These are phyloP conservation scores for Meganola albula DNA, from an alignment of 2,888 invertebrate genomes.

Conservation along the genomic window DNA sequence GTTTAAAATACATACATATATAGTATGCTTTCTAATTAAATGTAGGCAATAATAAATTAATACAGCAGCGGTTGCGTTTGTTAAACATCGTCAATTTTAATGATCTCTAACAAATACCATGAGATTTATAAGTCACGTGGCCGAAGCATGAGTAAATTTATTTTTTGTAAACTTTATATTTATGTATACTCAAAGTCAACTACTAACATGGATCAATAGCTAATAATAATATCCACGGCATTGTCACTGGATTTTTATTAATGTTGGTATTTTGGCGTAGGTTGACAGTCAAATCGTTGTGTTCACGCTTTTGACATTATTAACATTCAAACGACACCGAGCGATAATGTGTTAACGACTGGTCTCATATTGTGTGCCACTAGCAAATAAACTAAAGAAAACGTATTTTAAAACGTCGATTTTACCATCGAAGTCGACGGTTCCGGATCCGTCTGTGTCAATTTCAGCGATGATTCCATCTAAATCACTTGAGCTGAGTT, in stretches of 20 bases:
- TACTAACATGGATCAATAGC: no score
- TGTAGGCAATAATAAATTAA: slow-evolving; percentile 21
- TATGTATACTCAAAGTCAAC: no score
- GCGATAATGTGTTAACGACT: slow-evolving; percentile 23
- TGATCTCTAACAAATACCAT: no score
- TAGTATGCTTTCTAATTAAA: no score
- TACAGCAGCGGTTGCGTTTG: slow-evolving; percentile 14
- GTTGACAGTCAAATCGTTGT: slow-evolving; percentile 31
- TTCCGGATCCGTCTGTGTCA: slow-evolving; percentile 98
- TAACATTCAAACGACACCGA: slow-evolving; percentile 24
- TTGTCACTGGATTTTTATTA: slow-evolving; percentile 19
- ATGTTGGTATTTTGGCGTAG: slow-evolving; percentile 15
- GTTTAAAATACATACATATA: no score
- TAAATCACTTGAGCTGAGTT: slow-evolving; percentile 92
- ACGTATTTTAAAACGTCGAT: no score
- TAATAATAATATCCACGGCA: no score
- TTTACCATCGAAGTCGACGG: slow-evolving; percentile 98
- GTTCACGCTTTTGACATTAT: slow-evolving; percentile 27
- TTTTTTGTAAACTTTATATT: no score
- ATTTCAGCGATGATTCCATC: slow-evolving; percentile 99
- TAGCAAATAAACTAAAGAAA: no score
- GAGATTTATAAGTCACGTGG: no score
- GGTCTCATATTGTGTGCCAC: no score
- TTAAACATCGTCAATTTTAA: slow-evolving; percentile 27
- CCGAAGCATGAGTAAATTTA: no score